Conservation (phyloP, 2,888 invertebrate genomes). For the Melipona bicolor region DNA sequence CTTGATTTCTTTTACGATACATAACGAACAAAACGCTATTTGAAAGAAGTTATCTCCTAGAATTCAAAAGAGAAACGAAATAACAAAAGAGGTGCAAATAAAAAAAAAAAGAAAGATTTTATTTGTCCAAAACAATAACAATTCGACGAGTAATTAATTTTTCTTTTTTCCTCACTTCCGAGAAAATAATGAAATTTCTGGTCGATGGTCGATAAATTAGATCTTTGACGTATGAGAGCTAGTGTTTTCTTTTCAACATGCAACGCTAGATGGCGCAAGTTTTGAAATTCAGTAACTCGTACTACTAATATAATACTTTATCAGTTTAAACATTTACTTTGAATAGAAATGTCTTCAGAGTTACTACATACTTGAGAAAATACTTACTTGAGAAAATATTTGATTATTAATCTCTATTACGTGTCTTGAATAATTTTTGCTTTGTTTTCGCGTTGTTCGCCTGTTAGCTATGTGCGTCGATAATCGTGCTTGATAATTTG, state of each 20-base stretch:
- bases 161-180: not conserved
- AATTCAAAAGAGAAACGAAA: not conserved
- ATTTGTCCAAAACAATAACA: not conserved
- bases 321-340: not conserved
- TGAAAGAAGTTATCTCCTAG: too few relatives aligned
- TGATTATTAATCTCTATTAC: not conserved
- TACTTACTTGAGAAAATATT: not conserved
- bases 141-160: not conserved
- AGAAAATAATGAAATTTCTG: not conserved
- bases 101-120: not conserved
- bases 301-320: not conserved
- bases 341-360: not conserved
- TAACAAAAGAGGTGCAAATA: too few relatives aligned
- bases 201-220: not conserved
- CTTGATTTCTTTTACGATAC: too few relatives aligned
- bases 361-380: not conserved
- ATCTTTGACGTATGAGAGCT: not conserved
- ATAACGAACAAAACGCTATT: too few relatives aligned
- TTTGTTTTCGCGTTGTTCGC: too few relatives aligned
- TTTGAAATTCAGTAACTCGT: not conserved
- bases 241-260: not conserved
- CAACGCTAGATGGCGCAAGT: slow-evolving; percentile 17
- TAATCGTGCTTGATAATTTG: too few relatives aligned
- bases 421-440: not conserved
- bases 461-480: too few relatives aligned